Percentiles rank a stretch among this genome's conserved stretches.
These are phyloP conservation scores for Amiota communis DNA, from an alignment of 2,888 invertebrate species.

Conservation along the genomic window DNA sequence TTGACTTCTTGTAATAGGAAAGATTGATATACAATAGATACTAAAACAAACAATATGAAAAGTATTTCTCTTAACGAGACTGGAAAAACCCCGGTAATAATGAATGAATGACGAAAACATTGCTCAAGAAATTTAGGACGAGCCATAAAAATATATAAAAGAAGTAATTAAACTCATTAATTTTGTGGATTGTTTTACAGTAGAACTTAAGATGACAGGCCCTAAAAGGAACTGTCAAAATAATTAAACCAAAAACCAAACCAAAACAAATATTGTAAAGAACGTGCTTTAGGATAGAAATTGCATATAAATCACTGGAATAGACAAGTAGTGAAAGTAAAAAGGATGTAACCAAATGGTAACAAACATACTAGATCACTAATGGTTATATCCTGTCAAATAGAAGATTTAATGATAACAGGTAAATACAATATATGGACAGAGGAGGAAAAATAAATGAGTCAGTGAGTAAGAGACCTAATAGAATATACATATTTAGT, in stretches of 20 bases:
- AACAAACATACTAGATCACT: neutral
- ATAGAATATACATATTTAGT: neutral
- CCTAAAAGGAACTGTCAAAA: neutral
- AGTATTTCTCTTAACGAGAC: conserved; percentile 26
- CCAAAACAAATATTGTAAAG: neutral
- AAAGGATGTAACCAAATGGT: conserved; percentile 18
- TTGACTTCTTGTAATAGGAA: too few relatives aligned
- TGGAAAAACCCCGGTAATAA: conserved; percentile 50
- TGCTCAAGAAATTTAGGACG: neutral
- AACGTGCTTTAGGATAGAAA: neutral
- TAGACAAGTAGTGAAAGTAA: conserved; percentile 13
- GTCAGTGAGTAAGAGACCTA: conserved; percentile 6
- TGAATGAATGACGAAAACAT: conserved; percentile 53
- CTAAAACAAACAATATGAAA: conserved; percentile 22
- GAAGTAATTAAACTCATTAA: conserved; percentile 51
- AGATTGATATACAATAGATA: too few relatives aligned
- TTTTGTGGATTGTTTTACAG: conserved; percentile 40
- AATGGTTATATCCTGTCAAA: conserved; percentile 27
- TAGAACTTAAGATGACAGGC: neutral
- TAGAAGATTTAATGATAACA: conserved; percentile 14
- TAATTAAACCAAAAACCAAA: conserved; percentile 11
- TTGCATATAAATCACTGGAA: neutral
- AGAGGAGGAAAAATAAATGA: neutral
- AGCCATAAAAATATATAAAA: conserved; percentile 11
- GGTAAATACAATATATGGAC: conserved; percentile 4